These are phyloP conservation scores for Ophioderma brevispina DNA, from an alignment of 35 echinoderm and acorn worm species.

Conservation along the genomic window DNA sequence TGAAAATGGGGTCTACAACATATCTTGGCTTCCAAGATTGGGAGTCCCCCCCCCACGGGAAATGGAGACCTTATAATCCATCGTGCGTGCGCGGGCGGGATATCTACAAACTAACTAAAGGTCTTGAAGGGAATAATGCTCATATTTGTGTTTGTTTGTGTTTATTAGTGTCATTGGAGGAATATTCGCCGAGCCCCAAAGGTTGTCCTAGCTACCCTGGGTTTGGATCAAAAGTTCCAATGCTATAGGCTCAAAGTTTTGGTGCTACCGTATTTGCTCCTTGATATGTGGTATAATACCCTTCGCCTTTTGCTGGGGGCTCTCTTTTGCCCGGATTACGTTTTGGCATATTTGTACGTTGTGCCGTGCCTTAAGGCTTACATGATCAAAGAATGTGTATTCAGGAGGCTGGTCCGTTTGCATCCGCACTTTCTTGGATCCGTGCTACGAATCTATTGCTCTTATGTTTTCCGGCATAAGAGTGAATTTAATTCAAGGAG, in stretches of 20 bases:
- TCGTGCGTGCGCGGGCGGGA: too few relatives aligned
- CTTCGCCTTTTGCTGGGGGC: constrained; percentile 78
- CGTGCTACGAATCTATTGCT: constrained; percentile 61
- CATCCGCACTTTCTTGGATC: constrained; percentile 76
- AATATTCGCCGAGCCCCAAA: constrained; percentile 84
- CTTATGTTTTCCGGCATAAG: constrained; percentile 24
- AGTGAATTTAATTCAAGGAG: constrained; percentile 21
- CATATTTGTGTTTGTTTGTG: too few relatives aligned
- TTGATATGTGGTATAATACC: constrained; percentile 76
- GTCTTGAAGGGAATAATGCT: too few relatives aligned
- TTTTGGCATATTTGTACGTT: constrained; percentile 96
- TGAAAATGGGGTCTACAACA: too few relatives aligned
- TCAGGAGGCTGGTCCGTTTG: constrained; percentile 63
- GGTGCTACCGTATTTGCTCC: constrained; percentile 66
- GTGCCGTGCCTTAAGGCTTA: constrained; percentile 79
- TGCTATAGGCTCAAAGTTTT: constrained; percentile 68
- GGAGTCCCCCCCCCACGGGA: too few relatives aligned
- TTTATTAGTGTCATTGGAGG: constrained; percentile 64
- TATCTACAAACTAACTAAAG: too few relatives aligned
- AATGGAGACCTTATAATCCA: too few relatives aligned
- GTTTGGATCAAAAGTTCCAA: constrained; percentile 75
- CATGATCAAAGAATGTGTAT: constrained; percentile 70
- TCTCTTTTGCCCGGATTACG: constrained; percentile 77
- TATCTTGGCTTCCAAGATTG: too few relatives aligned
- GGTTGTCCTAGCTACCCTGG: constrained; percentile 64